These are phyloP conservation scores for Anolis carolinensis DNA, from an alignment of 2,113 vertebrate genomes.

Conservation along the genomic window DNA sequence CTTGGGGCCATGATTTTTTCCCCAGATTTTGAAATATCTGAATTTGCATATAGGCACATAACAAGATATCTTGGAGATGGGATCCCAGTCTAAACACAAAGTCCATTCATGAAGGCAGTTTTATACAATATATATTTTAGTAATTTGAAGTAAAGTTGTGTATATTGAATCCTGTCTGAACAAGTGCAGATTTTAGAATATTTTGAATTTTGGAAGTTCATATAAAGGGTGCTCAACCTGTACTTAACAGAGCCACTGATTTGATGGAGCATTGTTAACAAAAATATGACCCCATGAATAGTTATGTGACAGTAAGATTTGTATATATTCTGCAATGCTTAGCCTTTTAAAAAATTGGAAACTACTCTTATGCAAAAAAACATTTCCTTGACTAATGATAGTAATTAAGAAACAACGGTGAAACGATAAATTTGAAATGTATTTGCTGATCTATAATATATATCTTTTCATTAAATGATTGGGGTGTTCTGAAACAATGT, in stretches of 20 bases:
- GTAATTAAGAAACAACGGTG: background rate
- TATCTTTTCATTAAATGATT: rapidly evolving
- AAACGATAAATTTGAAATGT: background rate
- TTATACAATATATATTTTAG: no score
- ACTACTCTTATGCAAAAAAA: background rate
- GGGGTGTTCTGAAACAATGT: background rate
- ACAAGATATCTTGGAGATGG: no score
- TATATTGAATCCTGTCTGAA: no score
- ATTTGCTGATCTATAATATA: background rate
- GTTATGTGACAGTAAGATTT: background rate
- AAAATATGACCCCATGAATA: background rate
- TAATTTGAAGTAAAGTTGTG: no score
- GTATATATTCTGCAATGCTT: background rate
- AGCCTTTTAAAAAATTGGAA: background rate
- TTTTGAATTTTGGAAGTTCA: no score
- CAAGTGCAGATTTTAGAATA: no score
- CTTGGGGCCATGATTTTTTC: no score
- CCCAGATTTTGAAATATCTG: no score
- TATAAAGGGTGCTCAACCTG: no score
- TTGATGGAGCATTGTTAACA: background rate
- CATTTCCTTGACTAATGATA: background rate
- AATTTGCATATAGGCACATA: no score
- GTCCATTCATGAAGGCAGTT: no score
- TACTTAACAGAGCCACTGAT: background rate
- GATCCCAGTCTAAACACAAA: no score